These are phyloP conservation scores for Scytalopus superciliaris DNA, from an alignment of 2,113 vertebrate genomes.

Conservation along the genomic window DNA sequence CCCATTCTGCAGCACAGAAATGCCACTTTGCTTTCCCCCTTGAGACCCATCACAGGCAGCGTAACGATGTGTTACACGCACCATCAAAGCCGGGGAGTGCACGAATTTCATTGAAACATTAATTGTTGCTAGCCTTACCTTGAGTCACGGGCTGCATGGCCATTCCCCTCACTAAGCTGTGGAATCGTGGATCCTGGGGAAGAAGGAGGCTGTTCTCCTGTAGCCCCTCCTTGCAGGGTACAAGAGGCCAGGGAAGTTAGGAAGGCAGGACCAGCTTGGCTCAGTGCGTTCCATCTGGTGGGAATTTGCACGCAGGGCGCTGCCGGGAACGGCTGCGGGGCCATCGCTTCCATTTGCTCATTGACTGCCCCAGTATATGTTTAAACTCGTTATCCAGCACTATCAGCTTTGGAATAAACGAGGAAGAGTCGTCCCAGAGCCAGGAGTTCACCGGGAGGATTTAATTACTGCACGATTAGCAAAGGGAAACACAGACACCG, in stretches of 20 bases:
- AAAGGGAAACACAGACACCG: constrained; percentile 28
- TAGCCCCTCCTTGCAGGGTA: not conserved
- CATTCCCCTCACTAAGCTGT: not conserved
- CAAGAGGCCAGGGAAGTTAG: not conserved
- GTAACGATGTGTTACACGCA: not conserved
- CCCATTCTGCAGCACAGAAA: not conserved
- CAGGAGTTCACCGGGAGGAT: not conserved
- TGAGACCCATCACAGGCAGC: not conserved
- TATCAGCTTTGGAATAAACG: not conserved
- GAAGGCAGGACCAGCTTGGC: not conserved
- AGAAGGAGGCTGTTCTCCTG: not conserved
- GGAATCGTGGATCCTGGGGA: not conserved
- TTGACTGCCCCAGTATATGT: not conserved
- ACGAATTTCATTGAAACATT: not conserved
- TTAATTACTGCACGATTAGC: constrained; percentile 43
- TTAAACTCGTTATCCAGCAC: not conserved
- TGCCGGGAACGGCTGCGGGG: not conserved
- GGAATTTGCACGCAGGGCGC: not conserved
- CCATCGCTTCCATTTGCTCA: not conserved
- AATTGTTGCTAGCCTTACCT: not conserved
- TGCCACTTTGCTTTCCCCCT: not conserved
- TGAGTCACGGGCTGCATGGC: not conserved
- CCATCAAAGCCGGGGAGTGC: not conserved
- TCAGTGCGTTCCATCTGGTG: not conserved
- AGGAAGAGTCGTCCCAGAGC: not conserved